A percentile compares a stretch with the other conserved stretches of the same genome.
phyloP scores from a whole-genome alignment of 2,113 vertebrate genomes.

The Clinocottus analis region DNA sequence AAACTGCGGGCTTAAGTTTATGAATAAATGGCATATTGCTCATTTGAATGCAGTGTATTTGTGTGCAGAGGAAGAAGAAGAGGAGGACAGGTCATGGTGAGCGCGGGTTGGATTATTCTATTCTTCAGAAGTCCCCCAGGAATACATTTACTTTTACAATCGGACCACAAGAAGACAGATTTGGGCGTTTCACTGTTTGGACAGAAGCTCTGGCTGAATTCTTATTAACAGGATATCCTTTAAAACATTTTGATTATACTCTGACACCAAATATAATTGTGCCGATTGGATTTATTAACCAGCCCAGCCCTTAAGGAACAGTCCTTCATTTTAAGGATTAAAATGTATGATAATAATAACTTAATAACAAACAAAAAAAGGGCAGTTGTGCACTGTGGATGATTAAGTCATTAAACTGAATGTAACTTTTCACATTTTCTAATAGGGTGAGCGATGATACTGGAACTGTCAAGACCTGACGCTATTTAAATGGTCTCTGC shows the following conservation, averaged over 20 bases:
- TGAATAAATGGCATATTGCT: constrained; percentile 44
- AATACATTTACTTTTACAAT: constrained; percentile 39
- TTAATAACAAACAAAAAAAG: too few relatives aligned
- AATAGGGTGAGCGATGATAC: background rate
- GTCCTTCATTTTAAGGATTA: constrained; percentile 1
- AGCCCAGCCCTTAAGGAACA: background rate
- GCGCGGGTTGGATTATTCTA: constrained; percentile 1
- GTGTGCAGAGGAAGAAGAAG: constrained; percentile 12
- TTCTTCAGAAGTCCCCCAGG: constrained; percentile 32
- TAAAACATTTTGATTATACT: constrained; percentile 19
- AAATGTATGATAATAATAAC: background rate
- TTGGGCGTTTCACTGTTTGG: constrained; percentile 1
- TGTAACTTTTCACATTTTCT: background rate
- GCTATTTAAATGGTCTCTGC: background rate
- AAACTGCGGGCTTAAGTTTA: constrained; percentile 23
- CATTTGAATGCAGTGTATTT: constrained; percentile 42
- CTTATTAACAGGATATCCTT: background rate
- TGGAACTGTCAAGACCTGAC: background rate
- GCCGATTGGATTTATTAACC: constrained; percentile 5
- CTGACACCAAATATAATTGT: background rate
- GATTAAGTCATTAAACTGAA: background rate
- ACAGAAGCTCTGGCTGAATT: background rate
- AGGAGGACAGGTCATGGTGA: constrained; percentile 10
- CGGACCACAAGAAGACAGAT: constrained; percentile 20
- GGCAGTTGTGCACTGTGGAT: background rate